These are phyloP conservation scores for Sebastes fasciatus DNA, from an alignment of 2,113 vertebrate species.

Conservation along the genomic window DNA sequence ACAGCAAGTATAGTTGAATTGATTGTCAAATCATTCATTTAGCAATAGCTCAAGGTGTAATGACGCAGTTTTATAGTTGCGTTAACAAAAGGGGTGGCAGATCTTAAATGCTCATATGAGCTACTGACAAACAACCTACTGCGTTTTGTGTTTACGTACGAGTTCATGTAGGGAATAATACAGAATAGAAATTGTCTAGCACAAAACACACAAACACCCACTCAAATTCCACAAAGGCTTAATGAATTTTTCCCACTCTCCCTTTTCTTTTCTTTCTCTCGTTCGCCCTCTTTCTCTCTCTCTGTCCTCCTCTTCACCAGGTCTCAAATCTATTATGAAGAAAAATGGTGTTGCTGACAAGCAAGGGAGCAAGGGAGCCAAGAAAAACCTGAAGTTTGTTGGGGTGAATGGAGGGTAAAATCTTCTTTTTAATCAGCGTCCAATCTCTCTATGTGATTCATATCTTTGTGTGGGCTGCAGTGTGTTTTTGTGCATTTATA, in stretches of 20 bases:
- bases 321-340: constrained; percentile 99
- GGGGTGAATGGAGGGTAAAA: constrained; percentile 99
- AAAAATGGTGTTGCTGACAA: constrained; percentile 93
- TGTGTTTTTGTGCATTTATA: not conserved
- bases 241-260: constrained; percentile 23
- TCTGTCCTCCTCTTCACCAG: constrained; percentile 82
- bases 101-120: not conserved
- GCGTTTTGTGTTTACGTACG: not conserved
- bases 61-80: not conserved
- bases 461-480: constrained; percentile 24
- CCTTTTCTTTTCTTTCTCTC: constrained; percentile 47
- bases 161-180: not conserved
- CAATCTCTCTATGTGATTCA: constrained; percentile 10
- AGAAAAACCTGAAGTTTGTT: constrained; percentile 99
- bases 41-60: not conserved
- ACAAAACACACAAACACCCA: constrained; percentile 2
- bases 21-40: not conserved
- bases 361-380: constrained; percentile 90
- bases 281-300: not conserved
- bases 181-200: not conserved
- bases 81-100: not conserved
- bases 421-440: constrained; percentile 50
- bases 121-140: not conserved
- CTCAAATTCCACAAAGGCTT: constrained; percentile 9
- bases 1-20: not conserved